phyloP scores from a whole-genome alignment of 2,797 vertebrate species.

The Neopelma chrysocephalum region DNA sequence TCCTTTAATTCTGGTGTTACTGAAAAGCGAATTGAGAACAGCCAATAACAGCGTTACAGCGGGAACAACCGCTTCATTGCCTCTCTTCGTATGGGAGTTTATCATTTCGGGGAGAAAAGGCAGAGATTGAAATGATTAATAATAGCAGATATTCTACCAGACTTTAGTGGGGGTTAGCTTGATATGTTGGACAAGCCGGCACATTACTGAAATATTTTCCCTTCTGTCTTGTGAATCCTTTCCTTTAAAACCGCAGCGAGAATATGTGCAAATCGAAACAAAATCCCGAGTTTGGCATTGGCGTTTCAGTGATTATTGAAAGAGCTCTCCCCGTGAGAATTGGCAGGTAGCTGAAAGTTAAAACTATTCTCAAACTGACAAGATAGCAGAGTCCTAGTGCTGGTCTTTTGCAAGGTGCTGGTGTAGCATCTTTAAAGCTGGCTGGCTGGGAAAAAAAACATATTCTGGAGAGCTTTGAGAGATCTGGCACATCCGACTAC shows the following conservation, averaged over 20 bases:
- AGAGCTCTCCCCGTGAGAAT: slow-evolving; percentile 32
- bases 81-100: neutral
- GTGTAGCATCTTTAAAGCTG: neutral
- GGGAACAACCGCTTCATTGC: neutral
- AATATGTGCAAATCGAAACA: slow-evolving; percentile 68
- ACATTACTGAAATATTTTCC: slow-evolving; percentile 7
- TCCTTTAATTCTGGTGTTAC: slow-evolving; percentile 51
- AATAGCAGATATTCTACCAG: neutral
- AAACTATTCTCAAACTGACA: neutral
- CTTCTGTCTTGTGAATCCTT: neutral
- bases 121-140: neutral
- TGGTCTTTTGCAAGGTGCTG: neutral
- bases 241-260: neutral
- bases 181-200: neutral
- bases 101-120: neutral
- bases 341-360: slow-evolving; percentile 38
- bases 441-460: slow-evolving; percentile 30
- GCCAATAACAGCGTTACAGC: neutral
- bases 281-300: slow-evolving; percentile 63
- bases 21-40: slow-evolving; percentile 22
- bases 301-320: slow-evolving; percentile 56
- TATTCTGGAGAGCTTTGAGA: slow-evolving; percentile 54
- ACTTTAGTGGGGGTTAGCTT: neutral
- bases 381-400: neutral
- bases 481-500: slow-evolving; percentile 23